phyloP scores from a whole-genome alignment of 2,113 vertebrate genomes.

The Gnathonemus echidnorhynchus region DNA sequence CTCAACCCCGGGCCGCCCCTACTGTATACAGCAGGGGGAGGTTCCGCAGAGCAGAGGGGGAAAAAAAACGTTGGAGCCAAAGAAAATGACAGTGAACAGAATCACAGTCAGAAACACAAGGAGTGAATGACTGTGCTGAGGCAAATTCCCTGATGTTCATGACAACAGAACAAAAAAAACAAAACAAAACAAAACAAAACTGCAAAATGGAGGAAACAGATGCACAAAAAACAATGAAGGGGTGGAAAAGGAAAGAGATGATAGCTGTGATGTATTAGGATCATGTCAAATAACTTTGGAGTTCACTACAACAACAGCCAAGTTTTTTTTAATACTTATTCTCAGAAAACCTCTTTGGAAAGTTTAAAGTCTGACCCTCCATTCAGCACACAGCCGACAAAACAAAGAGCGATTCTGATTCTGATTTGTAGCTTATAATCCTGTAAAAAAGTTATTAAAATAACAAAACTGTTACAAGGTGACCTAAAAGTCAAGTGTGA shows the following conservation, averaged over 20 bases:
- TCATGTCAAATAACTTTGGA: neutral
- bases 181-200: neutral
- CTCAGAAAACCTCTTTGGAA: neutral
- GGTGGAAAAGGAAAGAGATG: neutral
- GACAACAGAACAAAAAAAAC: neutral
- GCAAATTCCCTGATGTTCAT: neutral
- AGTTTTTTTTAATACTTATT: neutral
- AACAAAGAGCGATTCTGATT: neutral
- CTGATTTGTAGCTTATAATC: neutral
- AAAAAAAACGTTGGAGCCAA: neutral
- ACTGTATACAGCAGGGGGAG: neutral
- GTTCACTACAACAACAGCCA: neutral
- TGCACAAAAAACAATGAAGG: neutral
- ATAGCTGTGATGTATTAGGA: neutral
- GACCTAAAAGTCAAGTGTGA: neutral
- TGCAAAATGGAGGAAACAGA: neutral
- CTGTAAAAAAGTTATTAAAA: neutral
- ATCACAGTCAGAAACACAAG: neutral
- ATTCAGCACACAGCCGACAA: neutral
- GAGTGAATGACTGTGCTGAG: neutral
- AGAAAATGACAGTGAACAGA: neutral
- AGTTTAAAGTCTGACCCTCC: neutral
- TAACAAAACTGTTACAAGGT: neutral
- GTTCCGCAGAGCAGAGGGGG: neutral
- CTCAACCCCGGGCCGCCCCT: neutral